Evolutionary conservation across 1,140 invertebrate genomes (phyloP), one percentile per base, ranked within the genome.

Genomic region (Psix sp.): DNA sequence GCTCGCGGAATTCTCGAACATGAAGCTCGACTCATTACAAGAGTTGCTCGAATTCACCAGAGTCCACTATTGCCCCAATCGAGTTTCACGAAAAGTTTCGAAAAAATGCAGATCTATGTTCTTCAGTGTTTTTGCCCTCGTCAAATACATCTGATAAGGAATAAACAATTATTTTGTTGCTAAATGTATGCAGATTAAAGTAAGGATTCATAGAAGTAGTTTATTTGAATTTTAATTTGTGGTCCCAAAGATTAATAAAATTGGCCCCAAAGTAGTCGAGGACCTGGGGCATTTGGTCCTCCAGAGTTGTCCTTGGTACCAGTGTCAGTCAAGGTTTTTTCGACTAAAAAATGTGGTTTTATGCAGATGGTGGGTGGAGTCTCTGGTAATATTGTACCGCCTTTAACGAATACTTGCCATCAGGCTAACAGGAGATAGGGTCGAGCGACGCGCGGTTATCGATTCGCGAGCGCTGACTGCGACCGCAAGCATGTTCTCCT

Each of bases 321-420:
- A 10, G 26, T 10, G 26, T 29, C n/a, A n/a, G n/a, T 29, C 2
- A 29, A 29, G 26, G 26, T 29, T 39, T 52, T 66, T 54, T 43
- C 35, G 17, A 3, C 11, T 4, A 46, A 74, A 52, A 57, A 68
- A 74, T 68, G 63, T 45, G 31, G 54, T 57, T 76, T 74, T 18
- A 33, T 52, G 57, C 33, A 78, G 78, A 74, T 77, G 73, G 76
- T 81, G 82, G 83, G 83, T 84, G 83, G 82, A 84, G 83, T 84
- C 82, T 80, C 74, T 65, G 54, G 70, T 75, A 77, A 65, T 79
- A 77, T 84, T 78, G 82, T 84, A 84, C 83, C 83, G 83, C 83
- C 83, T 83, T 84, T 84, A 81, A 80, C 76, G 82, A 83, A 84
- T 84, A 82, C 81, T 84, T 81, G 66, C 77, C 67, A 83, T 42